Evolutionary conservation across 2,888 invertebrate genomes (phyloP), one percentile per base, ranked within the genome.

Genomic region (Aphidoletes aphidimyza): DNA sequence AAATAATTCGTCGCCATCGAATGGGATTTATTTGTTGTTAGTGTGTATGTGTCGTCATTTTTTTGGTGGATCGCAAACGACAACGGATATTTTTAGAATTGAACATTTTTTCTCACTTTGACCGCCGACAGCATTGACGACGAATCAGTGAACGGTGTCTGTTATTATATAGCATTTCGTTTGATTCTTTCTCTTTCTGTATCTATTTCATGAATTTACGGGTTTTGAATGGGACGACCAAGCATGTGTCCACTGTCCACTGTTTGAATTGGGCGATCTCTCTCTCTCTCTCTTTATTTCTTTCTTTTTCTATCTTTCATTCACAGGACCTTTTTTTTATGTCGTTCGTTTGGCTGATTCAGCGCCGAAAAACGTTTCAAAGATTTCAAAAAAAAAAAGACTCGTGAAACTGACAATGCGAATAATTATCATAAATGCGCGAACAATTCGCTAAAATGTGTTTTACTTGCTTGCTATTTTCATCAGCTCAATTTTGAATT

Each of bases 371-470:
- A 69, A 69, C 69, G 69, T 69, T 69, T 69, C 69, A 30, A 69
- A 69, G 30, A 81, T 37, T n/a, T n/a, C n/a, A 37, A 81, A 81
- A 81, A n/a, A n/a, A n/a, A n/a, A n/a, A n/a, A n/a, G n/a, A n/a
- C n/a, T n/a, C 81, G 81, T n/a, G 37, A 36, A 37, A 81, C 81
- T 37, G 81, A 81, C 81, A 81, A 81, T 81, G 37, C 37, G 22
- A 81, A 78, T 78, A 78, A 81, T 81, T 81, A 81, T 81, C 81
- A 81, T 81, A 37, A 81, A 81, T 81, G 37, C 81, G 81, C 81
- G 37, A 81, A 81, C 81, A 81, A 81, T 69, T 69, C 69, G 69
- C 3, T 69, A 30, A 14, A 30, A 69, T 69, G 69, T 69, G 19
- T 30, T 8, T 69, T 69, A 30, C 14, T 54, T 14, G 26, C 17